Conservation (phyloP, 1,140 invertebrate species). For the Drosophila punjabiensis region DNA sequence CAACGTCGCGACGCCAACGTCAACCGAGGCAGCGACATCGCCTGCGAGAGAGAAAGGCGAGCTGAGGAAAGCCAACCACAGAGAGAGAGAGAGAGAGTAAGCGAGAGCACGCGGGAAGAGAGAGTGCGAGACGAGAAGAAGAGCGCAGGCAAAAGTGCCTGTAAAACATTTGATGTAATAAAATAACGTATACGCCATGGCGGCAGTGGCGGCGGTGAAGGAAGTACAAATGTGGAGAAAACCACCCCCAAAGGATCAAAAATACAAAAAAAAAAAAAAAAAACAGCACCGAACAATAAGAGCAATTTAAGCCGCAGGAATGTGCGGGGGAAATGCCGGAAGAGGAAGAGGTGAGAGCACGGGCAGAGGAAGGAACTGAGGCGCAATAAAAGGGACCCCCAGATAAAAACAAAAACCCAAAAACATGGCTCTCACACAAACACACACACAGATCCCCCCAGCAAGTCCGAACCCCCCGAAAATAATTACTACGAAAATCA, state of each 20-base stretch:
- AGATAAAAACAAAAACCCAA: conserved; percentile 62
- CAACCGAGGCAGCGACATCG: conserved; percentile 24
- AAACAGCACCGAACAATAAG: conserved; percentile 59
- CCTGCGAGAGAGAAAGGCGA: conserved; percentile 30
- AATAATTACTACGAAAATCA: conserved; percentile 65
- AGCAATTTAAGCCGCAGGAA: conserved; percentile 83
- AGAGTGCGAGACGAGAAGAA: conserved; percentile 12
- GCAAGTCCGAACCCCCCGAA: conserved; percentile 19
- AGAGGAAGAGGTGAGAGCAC: conserved; percentile 43
- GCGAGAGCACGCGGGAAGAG: not conserved
- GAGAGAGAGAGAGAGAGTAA: not conserved
- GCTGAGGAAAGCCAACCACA: conserved; percentile 21
- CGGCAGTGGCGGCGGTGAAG: conserved; percentile 41
- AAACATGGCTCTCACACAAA: conserved; percentile 16
- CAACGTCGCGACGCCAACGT: conserved; percentile 28
- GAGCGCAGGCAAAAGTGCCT: conserved; percentile 50
- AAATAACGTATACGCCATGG: conserved; percentile 81
- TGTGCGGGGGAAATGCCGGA: conserved; percentile 60
- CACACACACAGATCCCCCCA: not conserved
- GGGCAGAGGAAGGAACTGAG: conserved; percentile 51
- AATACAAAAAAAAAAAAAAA: conserved; percentile 10
- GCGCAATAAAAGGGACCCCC: conserved; percentile 57
- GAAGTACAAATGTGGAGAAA: conserved; percentile 10
- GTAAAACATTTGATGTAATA: conserved; percentile 83
- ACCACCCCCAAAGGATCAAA: conserved; percentile 27